Percentiles rank a stretch among this genome's conserved stretches.
Evolutionary conservation across 2,113 vertebrate species (phyloP).

Genomic region (Aleadryas rufinucha): DNA sequence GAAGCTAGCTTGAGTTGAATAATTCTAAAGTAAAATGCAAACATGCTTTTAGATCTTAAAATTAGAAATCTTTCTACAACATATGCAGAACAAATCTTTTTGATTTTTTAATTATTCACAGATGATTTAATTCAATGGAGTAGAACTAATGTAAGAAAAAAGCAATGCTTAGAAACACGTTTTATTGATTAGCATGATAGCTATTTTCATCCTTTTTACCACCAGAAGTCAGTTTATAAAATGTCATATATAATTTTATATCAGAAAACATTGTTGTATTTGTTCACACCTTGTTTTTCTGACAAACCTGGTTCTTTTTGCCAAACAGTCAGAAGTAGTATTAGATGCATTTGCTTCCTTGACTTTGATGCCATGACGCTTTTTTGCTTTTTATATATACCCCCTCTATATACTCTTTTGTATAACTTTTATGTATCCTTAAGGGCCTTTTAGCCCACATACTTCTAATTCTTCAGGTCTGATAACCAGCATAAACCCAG

Average conservation of each 20-base stretch:
- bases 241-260: neutral
- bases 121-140: neutral
- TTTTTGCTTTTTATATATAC: too few relatives aligned
- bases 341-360: neutral
- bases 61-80: neutral
- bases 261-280: fast-evolving
- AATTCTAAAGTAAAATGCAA: neutral
- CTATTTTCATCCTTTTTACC: neutral
- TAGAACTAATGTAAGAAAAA: neutral
- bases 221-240: neutral
- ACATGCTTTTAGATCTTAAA: neutral
- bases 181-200: neutral
- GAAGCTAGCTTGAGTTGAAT: neutral
- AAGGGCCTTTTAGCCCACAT: too few relatives aligned
- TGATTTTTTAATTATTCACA: neutral
- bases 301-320: neutral
- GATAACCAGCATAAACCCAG: too few relatives aligned
- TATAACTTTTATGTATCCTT: too few relatives aligned
- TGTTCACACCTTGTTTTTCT: neutral
- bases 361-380: neutral
- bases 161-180: neutral
- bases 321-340: neutral
- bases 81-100: neutral
- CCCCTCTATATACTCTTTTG: too few relatives aligned
- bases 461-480: too few relatives aligned